phyloP scores from a whole-genome alignment of 2,113 vertebrate genomes.

The Myiozetetes cayanensis region DNA sequence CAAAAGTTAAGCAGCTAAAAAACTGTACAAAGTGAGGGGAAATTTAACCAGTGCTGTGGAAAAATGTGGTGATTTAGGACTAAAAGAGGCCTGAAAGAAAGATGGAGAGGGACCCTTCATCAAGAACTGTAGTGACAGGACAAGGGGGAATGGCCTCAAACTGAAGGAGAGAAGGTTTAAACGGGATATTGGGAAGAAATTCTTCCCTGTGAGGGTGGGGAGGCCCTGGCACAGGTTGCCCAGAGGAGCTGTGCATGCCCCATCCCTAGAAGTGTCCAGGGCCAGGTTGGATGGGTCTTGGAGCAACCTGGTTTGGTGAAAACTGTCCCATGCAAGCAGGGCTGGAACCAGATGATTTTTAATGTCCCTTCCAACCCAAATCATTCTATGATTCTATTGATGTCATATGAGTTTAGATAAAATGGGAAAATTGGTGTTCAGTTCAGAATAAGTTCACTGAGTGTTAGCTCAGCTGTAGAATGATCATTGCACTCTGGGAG shows the following conservation, averaged over 20 bases:
- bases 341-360: accelerated
- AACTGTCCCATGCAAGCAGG: neutral
- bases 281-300: neutral
- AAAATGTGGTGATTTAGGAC: neutral
- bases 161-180: neutral
- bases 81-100: neutral
- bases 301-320: neutral
- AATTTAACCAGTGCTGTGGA: neutral
- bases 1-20: neutral
- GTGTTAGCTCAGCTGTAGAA: neutral
- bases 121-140: neutral
- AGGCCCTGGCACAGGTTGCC: neutral
- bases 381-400: accelerated
- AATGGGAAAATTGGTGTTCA: neutral
- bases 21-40: neutral
- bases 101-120: neutral
- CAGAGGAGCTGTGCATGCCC: neutral
- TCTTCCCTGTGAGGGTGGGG: neutral
- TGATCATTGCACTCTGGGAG: neutral
- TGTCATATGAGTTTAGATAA: neutral
- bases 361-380: neutral
- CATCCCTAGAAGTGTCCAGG: neutral
- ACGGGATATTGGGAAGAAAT: neutral
- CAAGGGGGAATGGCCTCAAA: neutral
- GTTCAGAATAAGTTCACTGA: neutral